These are phyloP conservation scores for Takifugu rubripes DNA, from an alignment of 2,797 vertebrate genomes.

Conservation along the genomic window DNA sequence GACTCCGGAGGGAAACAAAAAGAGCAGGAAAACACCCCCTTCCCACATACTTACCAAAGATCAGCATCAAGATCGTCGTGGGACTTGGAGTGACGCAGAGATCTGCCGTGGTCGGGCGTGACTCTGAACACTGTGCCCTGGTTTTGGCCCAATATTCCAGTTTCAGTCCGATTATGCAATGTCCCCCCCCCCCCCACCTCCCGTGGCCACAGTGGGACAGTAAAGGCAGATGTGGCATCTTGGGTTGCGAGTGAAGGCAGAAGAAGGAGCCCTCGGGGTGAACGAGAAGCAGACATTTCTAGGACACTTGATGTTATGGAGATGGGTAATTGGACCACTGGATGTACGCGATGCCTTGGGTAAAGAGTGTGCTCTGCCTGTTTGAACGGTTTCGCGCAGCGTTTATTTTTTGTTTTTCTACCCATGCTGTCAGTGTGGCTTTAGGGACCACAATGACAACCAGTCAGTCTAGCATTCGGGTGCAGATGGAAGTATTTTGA, in stretches of 20 bases:
- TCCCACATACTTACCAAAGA: slow-evolving; percentile 42
- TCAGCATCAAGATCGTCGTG: slow-evolving; percentile 51
- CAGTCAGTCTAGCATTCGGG: background rate
- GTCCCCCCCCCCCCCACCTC: slow-evolving; percentile 6
- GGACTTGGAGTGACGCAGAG: slow-evolving; percentile 36
- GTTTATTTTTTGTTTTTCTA: slow-evolving; percentile 38
- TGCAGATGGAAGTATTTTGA: slow-evolving; percentile 14
- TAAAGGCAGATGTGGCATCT: slow-evolving; percentile 42
- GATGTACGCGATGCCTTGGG: slow-evolving; percentile 40
- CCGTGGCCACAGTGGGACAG: slow-evolving; percentile 19
- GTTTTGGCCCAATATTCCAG: slow-evolving; percentile 30
- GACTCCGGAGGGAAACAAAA: slow-evolving; percentile 20
- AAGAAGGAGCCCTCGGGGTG: slow-evolving; percentile 40
- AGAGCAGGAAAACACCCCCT: slow-evolving; percentile 7
- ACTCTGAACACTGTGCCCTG: slow-evolving; percentile 17
- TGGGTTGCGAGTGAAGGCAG: slow-evolving; percentile 36
- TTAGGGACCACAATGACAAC: background rate
- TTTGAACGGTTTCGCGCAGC: slow-evolving; percentile 38
- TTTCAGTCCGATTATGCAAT: slow-evolving; percentile 24
- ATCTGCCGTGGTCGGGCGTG: slow-evolving; percentile 17
- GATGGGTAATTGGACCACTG: slow-evolving; percentile 62
- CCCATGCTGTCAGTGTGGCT: slow-evolving; percentile 2
- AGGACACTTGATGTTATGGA: slow-evolving; percentile 58
- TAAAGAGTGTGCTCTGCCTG: slow-evolving; percentile 38
- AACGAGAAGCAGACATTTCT: slow-evolving; percentile 54